Conservation (phyloP, 1,140 invertebrate genomes). For the Sitobion miscanthi region DNA sequence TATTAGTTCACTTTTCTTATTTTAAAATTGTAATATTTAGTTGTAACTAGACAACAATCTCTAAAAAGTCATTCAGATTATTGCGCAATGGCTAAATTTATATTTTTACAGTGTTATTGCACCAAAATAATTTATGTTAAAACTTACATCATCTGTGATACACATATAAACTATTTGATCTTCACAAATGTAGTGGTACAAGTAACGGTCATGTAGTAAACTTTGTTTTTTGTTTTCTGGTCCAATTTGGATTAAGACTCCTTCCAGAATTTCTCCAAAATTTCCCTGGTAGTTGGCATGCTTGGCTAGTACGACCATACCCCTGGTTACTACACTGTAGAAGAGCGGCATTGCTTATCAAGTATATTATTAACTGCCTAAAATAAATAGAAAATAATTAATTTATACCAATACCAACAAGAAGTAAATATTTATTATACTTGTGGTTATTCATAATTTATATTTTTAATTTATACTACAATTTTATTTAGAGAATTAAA, state of each 20-base stretch:
- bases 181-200: slow-evolving; percentile 91
- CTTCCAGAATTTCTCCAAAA: slow-evolving; percentile 91
- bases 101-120: not conserved
- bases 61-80: too few relatives aligned
- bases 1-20: not conserved
- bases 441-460: not conserved
- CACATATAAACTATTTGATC: slow-evolving; percentile 89
- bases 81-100: too few relatives aligned
- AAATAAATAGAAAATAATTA: slow-evolving; percentile 23
- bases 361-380: not conserved
- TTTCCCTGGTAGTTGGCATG: slow-evolving; percentile 91
- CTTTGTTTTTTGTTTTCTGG: slow-evolving; percentile 87
- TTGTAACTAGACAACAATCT: not conserved
- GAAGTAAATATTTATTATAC: not conserved
- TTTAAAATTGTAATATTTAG: slow-evolving; percentile 1
- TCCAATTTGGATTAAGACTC: slow-evolving; percentile 84
- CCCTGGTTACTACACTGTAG: slow-evolving; percentile 86
- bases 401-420: not conserved
- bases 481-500: not conserved
- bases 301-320: slow-evolving; percentile 86
- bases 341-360: slow-evolving; percentile 69
- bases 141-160: slow-evolving; percentile 92
- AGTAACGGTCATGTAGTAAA: slow-evolving; percentile 88
- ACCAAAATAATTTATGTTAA: slow-evolving; percentile 54
- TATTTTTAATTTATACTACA: not conserved